Evolutionary conservation across 2,888 invertebrate species (phyloP), one percentile per base, ranked within the genome.

Genomic region (Mesoligia furuncula): DNA sequence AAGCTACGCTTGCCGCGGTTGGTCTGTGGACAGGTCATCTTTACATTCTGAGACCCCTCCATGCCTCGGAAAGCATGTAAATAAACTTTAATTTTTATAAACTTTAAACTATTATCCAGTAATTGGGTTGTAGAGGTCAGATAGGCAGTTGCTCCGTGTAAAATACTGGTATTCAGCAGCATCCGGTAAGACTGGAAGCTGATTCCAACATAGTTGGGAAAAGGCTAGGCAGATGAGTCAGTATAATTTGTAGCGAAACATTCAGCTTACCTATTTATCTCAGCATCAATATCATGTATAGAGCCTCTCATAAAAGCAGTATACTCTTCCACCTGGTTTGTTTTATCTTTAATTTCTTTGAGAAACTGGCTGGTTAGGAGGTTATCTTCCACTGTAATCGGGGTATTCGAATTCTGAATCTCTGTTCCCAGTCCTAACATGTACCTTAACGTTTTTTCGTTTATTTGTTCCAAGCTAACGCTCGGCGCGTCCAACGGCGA

Each of bases 281-380:
- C 95, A 54, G 86, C 84, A 74, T 95, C 93, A 39, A 94, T 85
- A 83, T 96, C 96, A 84, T 88, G 88, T 67, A 95, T 92, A n/a
- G 89, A 87, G 4, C 95, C 95, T 79, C 84, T 91, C 4, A 93
- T 94, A 80, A 93, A 96, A 15, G 95, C 95, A 24, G 91, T 90
- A 15, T 95, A 84, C 75, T 96, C 94, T 80, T 95, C 91, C 24
- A 95, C 86, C 54, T 96, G 93, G 0, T 69, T 77, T 54, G 91
- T 92, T 85, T 94, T 95, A 17, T 93, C 90, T 81, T 92, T 94
- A 3, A 95, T 88, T 80, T 96, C 95, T 77, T 83, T 90, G 11
- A 95, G 85, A 85, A 95, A 95, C 84, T 95, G 94, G 75, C 90
- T 91, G 1, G 94, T 94, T 24, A 95, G 89, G 24, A 95, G 89